Evolutionary conservation across 2,888 invertebrate genomes (phyloP), one percentile per base, ranked within the genome.

Genomic region (Zele albiditarsus): DNA sequence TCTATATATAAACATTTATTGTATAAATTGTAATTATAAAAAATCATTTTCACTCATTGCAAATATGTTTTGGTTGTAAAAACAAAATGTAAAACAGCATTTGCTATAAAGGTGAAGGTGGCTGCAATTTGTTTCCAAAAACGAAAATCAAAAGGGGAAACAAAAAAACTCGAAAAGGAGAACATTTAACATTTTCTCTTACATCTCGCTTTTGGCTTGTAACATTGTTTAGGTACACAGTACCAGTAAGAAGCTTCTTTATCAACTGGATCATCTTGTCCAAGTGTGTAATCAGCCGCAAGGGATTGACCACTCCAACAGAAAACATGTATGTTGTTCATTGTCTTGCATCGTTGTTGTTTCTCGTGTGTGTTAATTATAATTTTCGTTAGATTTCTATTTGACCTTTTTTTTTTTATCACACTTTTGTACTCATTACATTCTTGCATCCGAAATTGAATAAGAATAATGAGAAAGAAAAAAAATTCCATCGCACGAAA

Each of bases 221-320:
- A 82, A 82, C 73, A 76, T 77, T 89, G 84, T 89, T 85, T 87
- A 96, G 95, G 96, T 96, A 86, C 97, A 98, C 92, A 97, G 96
- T 86, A 97, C 97, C 84, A 97, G 97, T 91, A 97, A 98, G 92
- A 97, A 97, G 91, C 92, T 98, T 87, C 93, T 98, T 84, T 97
- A 97, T 90, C 97, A 98, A 90, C 92, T 98, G 88, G 97, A 98
- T 91, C 97, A 97, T 90, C 92, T 98, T 90, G 97, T 97, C 86
- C 97, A 97, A 93, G 96, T 97, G 89, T 97, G 97, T 92, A 97
- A 97, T 92, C 97, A 97, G 90, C 95, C 96, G 77, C 89, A 88
- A 81, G 90, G 91, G 84, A 90, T 91, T 84, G 95, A 95, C 88
- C 93, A 94, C 85, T 92, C 94, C 83, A 91, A 92, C 86, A 92